phyloP scores from a whole-genome alignment of 2,797 vertebrate species.

The Oreortyx pictus region DNA sequence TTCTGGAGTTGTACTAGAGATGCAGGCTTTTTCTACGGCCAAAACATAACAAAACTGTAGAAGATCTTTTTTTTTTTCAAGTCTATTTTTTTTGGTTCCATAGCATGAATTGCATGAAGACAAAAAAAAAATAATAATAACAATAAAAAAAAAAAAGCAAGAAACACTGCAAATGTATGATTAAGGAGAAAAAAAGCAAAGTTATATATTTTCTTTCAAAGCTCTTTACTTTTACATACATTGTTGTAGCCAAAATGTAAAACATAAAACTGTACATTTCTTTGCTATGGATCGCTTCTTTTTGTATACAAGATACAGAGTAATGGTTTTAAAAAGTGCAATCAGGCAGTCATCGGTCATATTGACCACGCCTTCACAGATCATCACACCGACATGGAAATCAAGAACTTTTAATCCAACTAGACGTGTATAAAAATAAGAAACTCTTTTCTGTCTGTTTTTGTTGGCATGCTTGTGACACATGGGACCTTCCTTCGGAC shows the following conservation, averaged over 20 bases:
- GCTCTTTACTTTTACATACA: slow-evolving; percentile 91
- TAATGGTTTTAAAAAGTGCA: slow-evolving; percentile 85
- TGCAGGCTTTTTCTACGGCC: slow-evolving; percentile 86
- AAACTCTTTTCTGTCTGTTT: slow-evolving; percentile 80
- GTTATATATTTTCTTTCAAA: slow-evolving; percentile 88
- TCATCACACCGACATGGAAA: slow-evolving; percentile 77
- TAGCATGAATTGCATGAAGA: slow-evolving; percentile 98
- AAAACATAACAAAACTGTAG: slow-evolving; percentile 85
- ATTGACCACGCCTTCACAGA: slow-evolving; percentile 86
- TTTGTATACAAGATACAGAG: slow-evolving; percentile 83
- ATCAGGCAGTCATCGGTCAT: slow-evolving; percentile 85
- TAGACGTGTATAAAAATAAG: slow-evolving; percentile 80
- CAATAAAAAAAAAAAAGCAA: slow-evolving; percentile 53
- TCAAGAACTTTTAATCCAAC: slow-evolving; percentile 79
- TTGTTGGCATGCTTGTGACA: slow-evolving; percentile 88
- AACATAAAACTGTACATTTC: slow-evolving; percentile 82
- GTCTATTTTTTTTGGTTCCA: slow-evolving; percentile 79
- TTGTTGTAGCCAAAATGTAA: slow-evolving; percentile 90
- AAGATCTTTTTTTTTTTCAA: slow-evolving; percentile 49
- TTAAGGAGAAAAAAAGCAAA: slow-evolving; percentile 81
- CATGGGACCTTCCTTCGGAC: slow-evolving; percentile 77
- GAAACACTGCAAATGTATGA: slow-evolving; percentile 86
- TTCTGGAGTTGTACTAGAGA: slow-evolving; percentile 82
- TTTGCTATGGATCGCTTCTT: slow-evolving; percentile 85
- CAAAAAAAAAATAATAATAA: slow-evolving; percentile 25